Evolutionary conservation across 2,113 vertebrate genomes (phyloP).

Genomic region (Murina feae): DNA sequence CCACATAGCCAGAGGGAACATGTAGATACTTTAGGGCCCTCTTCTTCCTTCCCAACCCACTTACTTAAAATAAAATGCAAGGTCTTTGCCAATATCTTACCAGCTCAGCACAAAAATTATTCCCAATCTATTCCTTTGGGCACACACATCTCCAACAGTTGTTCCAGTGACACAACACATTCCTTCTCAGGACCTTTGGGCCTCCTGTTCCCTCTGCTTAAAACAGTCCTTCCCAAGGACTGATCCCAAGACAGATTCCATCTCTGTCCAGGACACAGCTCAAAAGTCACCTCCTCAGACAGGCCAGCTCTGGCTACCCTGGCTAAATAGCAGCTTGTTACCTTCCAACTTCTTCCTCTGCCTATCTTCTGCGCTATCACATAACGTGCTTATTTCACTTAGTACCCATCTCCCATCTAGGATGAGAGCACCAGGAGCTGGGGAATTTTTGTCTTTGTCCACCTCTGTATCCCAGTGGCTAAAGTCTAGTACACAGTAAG

Average conservation of each 20-base stretch:
- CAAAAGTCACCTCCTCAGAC: not conserved
- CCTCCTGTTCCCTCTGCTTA: not conserved
- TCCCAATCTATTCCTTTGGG: not conserved
- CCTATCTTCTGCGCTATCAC: not conserved
- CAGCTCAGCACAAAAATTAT: not conserved
- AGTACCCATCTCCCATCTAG: not conserved
- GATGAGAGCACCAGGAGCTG: not conserved
- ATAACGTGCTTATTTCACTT: not conserved
- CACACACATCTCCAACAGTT: not conserved
- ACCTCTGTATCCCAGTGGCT: not conserved
- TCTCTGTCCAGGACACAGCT: not conserved
- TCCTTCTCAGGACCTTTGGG: not conserved
- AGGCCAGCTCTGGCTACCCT: not conserved
- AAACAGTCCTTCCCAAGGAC: not conserved
- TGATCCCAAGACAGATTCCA: not conserved
- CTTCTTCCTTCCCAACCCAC: not conserved
- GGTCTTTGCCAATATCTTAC: not conserved
- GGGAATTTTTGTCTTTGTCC: not conserved
- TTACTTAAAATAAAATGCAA: not conserved
- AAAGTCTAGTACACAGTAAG: not conserved
- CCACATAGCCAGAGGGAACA: not conserved
- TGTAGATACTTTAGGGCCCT: not conserved
- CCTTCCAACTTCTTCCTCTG: not conserved
- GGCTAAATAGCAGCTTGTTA: rapidly evolving
- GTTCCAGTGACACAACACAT: rapidly evolving